phyloP scores from a whole-genome alignment of 2,797 vertebrate species.

The Euthynnus affinis region DNA sequence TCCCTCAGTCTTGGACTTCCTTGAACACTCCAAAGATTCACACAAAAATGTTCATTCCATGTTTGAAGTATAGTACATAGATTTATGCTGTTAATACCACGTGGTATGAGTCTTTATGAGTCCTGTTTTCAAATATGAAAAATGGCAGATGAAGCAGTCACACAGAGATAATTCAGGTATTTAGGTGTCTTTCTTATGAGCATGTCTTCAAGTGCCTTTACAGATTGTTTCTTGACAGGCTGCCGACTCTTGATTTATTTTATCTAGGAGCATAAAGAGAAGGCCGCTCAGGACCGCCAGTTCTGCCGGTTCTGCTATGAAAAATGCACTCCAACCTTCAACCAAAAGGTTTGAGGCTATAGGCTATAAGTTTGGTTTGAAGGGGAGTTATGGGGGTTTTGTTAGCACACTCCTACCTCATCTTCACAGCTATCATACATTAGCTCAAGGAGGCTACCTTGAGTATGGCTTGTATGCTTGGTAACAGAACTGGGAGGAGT shows the following conservation, averaged over 20 bases:
- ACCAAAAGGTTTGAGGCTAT: constrained; percentile 11
- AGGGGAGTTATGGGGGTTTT: constrained; percentile 32
- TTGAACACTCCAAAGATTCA: not conserved
- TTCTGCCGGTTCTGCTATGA: constrained; percentile 51
- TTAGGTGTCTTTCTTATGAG: constrained; percentile 15
- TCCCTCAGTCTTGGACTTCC: constrained; percentile 33
- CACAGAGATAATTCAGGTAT: constrained; percentile 33
- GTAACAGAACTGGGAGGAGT: constrained; percentile 44
- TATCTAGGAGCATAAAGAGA: constrained; percentile 66
- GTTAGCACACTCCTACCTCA: constrained; percentile 11
- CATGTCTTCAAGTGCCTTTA: constrained; percentile 22
- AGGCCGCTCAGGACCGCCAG: constrained; percentile 66
- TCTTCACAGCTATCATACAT: constrained; percentile 17
- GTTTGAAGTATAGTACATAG: not conserved
- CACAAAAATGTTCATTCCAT: not conserved
- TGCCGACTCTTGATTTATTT: constrained; percentile 41
- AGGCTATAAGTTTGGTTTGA: constrained; percentile 18
- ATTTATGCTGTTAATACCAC: not conserved
- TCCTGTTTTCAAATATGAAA: constrained; percentile 22
- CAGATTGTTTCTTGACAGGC: constrained; percentile 50
- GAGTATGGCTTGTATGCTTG: constrained; percentile 59
- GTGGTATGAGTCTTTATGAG: too few relatives aligned
- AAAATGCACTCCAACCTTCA: constrained; percentile 73
- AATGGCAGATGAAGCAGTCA: not conserved
- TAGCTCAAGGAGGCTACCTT: constrained; percentile 77